These are phyloP conservation scores for Macaria liturata DNA, from an alignment of 2,888 invertebrate genomes.

Conservation along the genomic window DNA sequence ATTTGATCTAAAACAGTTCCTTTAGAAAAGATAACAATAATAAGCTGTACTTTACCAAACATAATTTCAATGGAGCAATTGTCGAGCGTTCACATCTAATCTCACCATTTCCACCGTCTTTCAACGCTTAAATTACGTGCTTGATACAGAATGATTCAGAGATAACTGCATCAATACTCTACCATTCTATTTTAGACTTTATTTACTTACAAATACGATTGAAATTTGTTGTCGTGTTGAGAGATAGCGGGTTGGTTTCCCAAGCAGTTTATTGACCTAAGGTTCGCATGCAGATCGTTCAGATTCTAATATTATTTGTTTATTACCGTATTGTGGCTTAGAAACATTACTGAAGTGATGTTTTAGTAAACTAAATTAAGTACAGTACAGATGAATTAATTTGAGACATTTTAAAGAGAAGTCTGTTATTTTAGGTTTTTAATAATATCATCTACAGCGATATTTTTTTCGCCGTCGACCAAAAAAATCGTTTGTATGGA, in stretches of 20 bases:
- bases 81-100: not conserved
- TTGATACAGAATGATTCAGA: conserved; percentile 14
- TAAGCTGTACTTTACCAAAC: no score
- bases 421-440: no score
- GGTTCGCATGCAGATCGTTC: conserved; percentile 14
- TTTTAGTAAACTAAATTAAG: no score
- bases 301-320: conserved; percentile 19
- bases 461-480: no score
- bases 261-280: conserved; percentile 18
- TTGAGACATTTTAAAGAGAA: no score
- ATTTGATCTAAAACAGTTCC: no score
- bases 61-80: no score
- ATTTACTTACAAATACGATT: not conserved
- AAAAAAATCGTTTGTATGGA: no score
- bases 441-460: no score
- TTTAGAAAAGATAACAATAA: no score
- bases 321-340: conserved; percentile 9
- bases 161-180: conserved; percentile 9
- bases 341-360: no score
- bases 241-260: conserved; percentile 10
- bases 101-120: conserved; percentile 1
- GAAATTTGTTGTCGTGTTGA: not conserved
- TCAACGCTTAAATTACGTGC: conserved; percentile 17
- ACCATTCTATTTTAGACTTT: not conserved
- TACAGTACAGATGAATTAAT: no score